Conservation (phyloP, 2,113 vertebrate species). For the Balaeniceps rex region DNA sequence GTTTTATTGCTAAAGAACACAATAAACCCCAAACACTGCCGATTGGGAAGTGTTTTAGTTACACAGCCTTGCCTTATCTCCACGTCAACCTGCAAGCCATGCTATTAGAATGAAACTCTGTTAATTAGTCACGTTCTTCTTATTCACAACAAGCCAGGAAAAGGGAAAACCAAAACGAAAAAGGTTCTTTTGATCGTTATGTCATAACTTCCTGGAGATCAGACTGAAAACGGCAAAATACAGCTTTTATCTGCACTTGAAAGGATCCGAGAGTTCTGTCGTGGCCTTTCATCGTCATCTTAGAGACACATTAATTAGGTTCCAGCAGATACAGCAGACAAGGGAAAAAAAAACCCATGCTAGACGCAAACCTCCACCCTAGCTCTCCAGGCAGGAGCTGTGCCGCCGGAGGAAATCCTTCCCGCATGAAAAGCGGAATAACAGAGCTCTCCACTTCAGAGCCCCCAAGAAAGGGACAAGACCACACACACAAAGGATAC, state of each 20-base stretch:
- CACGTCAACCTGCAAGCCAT: not conserved
- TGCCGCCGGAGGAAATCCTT: not conserved
- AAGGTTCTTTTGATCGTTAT: not conserved
- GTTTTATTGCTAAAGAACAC: not conserved
- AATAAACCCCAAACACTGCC: fast-evolving
- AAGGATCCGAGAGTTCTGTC: not conserved
- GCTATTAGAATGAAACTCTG: too few relatives aligned
- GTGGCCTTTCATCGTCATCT: not conserved
- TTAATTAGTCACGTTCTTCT: not conserved
- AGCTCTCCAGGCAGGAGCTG: not conserved
- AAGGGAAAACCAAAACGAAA: not conserved
- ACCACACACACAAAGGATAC: too few relatives aligned
- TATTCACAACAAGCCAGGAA: not conserved
- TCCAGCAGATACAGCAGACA: not conserved
- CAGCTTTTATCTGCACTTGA: not conserved
- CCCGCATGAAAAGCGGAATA: not conserved
- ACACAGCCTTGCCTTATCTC: not conserved
- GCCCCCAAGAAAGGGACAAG: not conserved
- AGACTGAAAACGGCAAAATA: not conserved
- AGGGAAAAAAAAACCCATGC: not conserved
- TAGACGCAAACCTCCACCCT: not conserved
- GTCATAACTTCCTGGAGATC: not conserved
- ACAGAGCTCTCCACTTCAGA: not conserved
- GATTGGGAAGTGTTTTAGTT: not conserved
- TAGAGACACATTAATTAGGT: not conserved